Evolutionary conservation across 2,113 vertebrate species (phyloP).

Genomic region (Scophthalmus maximus): DNA sequence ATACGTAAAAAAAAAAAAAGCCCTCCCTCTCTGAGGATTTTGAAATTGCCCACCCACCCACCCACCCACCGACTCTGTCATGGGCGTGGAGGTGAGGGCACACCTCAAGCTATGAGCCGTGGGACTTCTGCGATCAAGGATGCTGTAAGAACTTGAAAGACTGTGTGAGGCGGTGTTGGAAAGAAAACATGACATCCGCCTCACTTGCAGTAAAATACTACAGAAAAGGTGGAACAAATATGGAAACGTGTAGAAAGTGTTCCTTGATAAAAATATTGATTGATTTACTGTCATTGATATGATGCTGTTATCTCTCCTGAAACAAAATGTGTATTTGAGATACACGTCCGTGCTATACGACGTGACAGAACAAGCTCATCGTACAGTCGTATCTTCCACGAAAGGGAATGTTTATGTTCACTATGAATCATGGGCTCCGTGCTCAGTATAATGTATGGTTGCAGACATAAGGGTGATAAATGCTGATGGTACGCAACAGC

Average conservation of each 20-base stretch:
- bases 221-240: not conserved
- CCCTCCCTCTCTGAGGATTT: constrained; percentile 20
- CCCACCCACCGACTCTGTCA: not conserved
- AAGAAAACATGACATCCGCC: constrained; percentile 5
- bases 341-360: not conserved
- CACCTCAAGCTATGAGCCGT: constrained; percentile 24
- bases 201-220: not conserved
- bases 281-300: not conserved
- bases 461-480: not conserved
- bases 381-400: not conserved
- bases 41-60: constrained; percentile 23
- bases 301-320: not conserved
- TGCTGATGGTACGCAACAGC: not conserved
- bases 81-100: constrained; percentile 19
- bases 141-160: constrained; percentile 26
- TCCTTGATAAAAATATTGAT: not conserved
- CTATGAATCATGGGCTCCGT: too few species aligned
- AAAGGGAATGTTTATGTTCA: too few species aligned
- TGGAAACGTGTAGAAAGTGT: not conserved
- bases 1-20: constrained; percentile 38
- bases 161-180: constrained; percentile 4
- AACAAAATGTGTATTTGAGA: not conserved
- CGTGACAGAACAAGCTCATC: not conserved
- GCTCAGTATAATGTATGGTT: not conserved
- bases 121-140: constrained; percentile 32